Base-by-base conservation (phyloP, 2,797 vertebrate species). In the Prunella strophiata region DNA sequence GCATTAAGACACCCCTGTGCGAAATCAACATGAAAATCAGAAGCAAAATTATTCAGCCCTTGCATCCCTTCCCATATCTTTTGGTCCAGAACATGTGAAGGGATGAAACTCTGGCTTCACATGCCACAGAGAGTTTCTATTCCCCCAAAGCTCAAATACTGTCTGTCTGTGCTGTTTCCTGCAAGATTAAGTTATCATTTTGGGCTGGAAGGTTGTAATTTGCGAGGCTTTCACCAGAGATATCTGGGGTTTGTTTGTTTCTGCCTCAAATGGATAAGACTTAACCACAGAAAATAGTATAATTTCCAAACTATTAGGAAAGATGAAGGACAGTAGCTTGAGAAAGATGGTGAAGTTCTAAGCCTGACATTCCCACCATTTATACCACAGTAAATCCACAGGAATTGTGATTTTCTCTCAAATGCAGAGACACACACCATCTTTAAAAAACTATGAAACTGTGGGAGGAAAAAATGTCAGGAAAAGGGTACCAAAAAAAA, bases 111-210 rank as follows among this genome's bases (percentile, higher is more conserved):
- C 43, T 73, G 61, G 3, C 36, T 85, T 93, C 85, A 63, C 47
- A 36, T 81, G 85, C 62, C 48, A 45, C n/a, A 73, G 73, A 5
- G 43, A 92, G 32, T 51, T 81, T 1, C 61, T 72, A 2, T 83
- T 38, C 51, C 57, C 72, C 30, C 42, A 79, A 79, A 89, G 77
- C 80, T 93, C 59, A 82, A 68, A 82, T 48, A 19, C 45, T 70
- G n/a, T 81, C 88, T 92, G 86, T 91, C 91, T 88, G 21, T 27
- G 59, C 52, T 71, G 62, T 57, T 94, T 91, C 82, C 71, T 96
- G 92, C 47, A 79, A 93, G 80, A 91, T 92, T 88, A 91, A 90
- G 83, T 19, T 88, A 79, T 88, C 89, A 54, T 91, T 92, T 95
- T 3, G 38, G 51, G 48, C n/a, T 70, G 27, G 52, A 78, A 89